Conservation (phyloP, 2,113 vertebrate species). For the Lagenorhynchus albirostris region DNA sequence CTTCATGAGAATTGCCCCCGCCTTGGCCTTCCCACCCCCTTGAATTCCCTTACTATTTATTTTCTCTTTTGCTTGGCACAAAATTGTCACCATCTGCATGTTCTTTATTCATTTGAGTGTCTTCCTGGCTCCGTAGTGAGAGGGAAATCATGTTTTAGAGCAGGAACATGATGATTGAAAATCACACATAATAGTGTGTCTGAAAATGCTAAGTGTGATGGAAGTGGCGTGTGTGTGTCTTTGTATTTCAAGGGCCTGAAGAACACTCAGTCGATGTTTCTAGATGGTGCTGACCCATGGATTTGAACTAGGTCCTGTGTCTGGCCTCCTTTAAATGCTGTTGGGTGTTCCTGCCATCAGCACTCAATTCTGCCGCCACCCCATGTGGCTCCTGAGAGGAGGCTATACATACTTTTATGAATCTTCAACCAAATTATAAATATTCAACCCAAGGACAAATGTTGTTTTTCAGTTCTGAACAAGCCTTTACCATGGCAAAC, state of each 20-base stretch:
- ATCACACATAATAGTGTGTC: neutral
- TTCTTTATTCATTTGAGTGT: neutral
- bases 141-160: neutral
- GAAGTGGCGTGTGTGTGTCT: neutral
- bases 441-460: constrained; percentile 17
- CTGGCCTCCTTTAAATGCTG: neutral
- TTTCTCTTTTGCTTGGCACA: neutral
- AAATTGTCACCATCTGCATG: neutral
- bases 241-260: neutral
- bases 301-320: neutral
- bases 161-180: neutral
- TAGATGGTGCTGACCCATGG: neutral
- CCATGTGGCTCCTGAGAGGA: neutral
- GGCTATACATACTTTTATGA: neutral
- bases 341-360: neutral
- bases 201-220: neutral
- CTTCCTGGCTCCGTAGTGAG: neutral
- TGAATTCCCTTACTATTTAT: neutral
- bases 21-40: neutral
- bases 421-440: constrained; percentile 15
- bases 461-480: constrained; percentile 21
- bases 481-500: neutral
- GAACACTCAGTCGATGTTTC: neutral
- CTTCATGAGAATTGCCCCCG: neutral
- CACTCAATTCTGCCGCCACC: neutral